Base-by-base conservation (phyloP, 1,140 invertebrate species). In the Patella vulgata region DNA sequence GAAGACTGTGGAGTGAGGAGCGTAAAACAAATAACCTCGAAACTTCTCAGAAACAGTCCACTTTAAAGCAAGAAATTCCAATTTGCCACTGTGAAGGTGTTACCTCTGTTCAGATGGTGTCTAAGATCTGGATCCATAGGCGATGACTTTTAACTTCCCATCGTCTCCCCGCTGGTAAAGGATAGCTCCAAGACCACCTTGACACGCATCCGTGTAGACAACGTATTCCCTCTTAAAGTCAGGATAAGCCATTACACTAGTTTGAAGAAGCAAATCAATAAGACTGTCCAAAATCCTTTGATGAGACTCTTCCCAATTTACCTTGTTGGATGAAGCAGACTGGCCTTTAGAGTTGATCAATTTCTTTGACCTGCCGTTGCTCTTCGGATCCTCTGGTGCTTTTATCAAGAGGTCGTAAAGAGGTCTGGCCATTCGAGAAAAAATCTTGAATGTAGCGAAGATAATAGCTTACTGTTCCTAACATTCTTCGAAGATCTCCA, bases 401-500 rank as follows among this genome's bases (percentile, higher is more conserved):
- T 71, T 30, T 66, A 77, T 64, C 19, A 55, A 47, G 19, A 59
- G 43, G 1, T 60, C 40, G 28, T 59, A 52, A 14, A 59, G 39
- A 19, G 17, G 48, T 46, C 63, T 62, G 1, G 58, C 58, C 36
- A 30, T 28, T 1, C 59, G 19, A n/a, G 81, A 82, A 77, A n/a
- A 72, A 68, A 55, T 77, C 74, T 59, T 59, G 78, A 27, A 86
- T 73, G 62, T 84, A 85, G 56, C 71, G 64, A 1, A 77, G 48
- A 59, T 80, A 81, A n/a, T n/a, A n/a, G 40, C 78, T 76, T 33
- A 81, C 42, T 21, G 87, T 65, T 2, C 87, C 87, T 0, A 87
- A 31, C 59, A 88, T 84, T 40, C 75, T 33, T 47, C 82, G 63
- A 0, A 87, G 25, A 39, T 85, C 78, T 36, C 80, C 78, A 5